Evolutionary conservation across 1,140 invertebrate genomes (phyloP).

Genomic region (Zaprionus ghesquierei): DNA sequence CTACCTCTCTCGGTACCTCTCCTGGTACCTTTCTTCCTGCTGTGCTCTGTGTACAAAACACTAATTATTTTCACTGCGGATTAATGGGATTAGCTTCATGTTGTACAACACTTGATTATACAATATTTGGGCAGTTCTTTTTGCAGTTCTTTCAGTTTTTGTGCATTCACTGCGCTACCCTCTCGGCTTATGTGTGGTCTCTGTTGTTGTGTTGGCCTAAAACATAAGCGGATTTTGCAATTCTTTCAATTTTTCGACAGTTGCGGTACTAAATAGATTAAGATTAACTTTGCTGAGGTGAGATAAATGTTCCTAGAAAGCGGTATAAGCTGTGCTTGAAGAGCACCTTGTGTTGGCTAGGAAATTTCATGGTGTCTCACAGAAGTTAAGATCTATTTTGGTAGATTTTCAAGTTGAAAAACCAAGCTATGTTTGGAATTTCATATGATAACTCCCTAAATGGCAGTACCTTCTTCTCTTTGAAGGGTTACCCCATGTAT

Average conservation of each 20-base stretch:
- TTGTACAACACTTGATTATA: slow-evolving; percentile 77
- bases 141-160: neutral
- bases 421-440: no score
- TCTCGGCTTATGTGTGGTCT: slow-evolving; percentile 52
- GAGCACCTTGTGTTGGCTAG: neutral
- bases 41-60: slow-evolving; percentile 70
- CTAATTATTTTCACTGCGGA: slow-evolving; percentile 81
- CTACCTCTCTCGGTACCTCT: neutral
- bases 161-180: no score
- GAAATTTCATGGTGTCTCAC: neutral
- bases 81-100: slow-evolving; percentile 80
- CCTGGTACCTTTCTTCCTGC: slow-evolving; percentile 1
- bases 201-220: neutral
- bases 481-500: no score
- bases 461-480: no score
- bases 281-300: neutral
- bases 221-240: slow-evolving; percentile 6
- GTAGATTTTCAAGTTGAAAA: no score
- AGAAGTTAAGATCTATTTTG: no score
- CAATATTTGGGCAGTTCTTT: slow-evolving; percentile 67
- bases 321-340: neutral
- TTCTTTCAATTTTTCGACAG: neutral
- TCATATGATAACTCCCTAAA: no score
- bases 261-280: slow-evolving; percentile 12
- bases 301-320: neutral